Conservation (phyloP, 2,888 invertebrate genomes). For the Ormia ochracea region DNA sequence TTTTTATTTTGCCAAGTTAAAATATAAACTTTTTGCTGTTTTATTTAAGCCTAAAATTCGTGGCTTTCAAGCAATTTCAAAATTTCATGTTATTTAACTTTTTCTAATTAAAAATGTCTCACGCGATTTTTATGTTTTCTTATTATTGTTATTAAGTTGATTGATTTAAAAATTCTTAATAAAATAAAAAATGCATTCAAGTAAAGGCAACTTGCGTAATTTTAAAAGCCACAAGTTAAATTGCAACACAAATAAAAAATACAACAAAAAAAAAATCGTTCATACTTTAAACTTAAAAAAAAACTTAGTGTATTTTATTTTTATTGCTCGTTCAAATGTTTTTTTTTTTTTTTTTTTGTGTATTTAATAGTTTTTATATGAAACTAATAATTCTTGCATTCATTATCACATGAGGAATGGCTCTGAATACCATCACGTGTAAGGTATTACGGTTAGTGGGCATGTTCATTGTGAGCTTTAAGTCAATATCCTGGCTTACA, state of each 20-base stretch:
- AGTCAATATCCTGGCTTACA: slow-evolving; percentile 43
- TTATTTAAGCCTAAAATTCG: neutral
- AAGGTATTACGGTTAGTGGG: neutral
- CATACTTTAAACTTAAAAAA: neutral
- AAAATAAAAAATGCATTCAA: neutral
- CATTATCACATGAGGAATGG: too few species aligned
- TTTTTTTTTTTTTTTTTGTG: too few species aligned
- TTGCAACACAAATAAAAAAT: neutral
- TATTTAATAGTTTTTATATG: too few species aligned
- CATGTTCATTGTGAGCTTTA: neutral
- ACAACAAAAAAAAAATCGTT: neutral
- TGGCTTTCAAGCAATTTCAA: slow-evolving; percentile 12
- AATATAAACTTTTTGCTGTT: slow-evolving; percentile 9
- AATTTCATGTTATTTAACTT: slow-evolving; percentile 27
- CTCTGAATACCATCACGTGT: too few species aligned
- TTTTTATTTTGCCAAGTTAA: neutral
- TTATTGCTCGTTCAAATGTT: too few species aligned
- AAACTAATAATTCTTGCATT: too few species aligned
- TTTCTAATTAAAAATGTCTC: slow-evolving; percentile 52
- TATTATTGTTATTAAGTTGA: slow-evolving; percentile 24
- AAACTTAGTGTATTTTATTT: too few species aligned
- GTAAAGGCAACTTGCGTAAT: slow-evolving; percentile 9
- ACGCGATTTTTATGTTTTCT: slow-evolving; percentile 50
- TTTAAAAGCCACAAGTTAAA: neutral
- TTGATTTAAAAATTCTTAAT: slow-evolving; percentile 32